Evolutionary conservation across 2,888 invertebrate species (phyloP).

Genomic region (Entomobrya proxima): DNA sequence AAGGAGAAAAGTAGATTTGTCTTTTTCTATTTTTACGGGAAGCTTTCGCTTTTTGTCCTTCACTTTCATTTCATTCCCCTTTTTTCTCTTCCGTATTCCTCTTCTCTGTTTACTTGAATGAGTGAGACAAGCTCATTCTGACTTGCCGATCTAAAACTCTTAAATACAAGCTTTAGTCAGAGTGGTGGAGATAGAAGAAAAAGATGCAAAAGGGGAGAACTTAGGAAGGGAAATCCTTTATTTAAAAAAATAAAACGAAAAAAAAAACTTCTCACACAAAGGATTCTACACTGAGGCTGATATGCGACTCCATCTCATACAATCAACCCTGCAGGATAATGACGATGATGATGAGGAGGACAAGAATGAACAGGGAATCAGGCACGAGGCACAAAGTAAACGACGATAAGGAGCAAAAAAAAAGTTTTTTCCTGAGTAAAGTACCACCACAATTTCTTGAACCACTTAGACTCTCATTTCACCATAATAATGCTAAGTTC

Average conservation of each 20-base stretch:
- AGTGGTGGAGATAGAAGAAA: not conserved
- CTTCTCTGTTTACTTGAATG: conserved; percentile 11
- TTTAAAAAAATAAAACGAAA: not conserved
- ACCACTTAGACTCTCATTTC: not conserved
- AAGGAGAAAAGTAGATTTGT: conserved; percentile 53
- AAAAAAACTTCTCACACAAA: conserved; percentile 26
- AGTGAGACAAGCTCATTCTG: conserved; percentile 35
- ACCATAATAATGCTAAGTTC: not conserved
- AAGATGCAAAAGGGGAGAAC: not conserved
- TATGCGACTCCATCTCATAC: conserved; percentile 32
- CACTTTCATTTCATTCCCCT: conserved; percentile 25
- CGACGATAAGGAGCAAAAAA: not conserved
- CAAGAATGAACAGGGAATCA: not conserved
- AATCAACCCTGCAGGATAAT: conserved; percentile 40
- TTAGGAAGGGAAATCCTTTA: conserved; percentile 1
- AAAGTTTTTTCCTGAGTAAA: not conserved
- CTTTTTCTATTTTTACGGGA: conserved; percentile 37
- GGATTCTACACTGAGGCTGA: conserved; percentile 42
- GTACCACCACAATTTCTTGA: conserved; percentile 8
- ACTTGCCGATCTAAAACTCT: conserved; percentile 55
- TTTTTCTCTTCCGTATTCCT: not conserved
- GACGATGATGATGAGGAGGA: not conserved
- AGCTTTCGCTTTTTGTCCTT: conserved; percentile 14
- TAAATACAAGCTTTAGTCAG: conserved; percentile 35
- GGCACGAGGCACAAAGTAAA: not conserved